Evolutionary conservation across 1,140 invertebrate species (phyloP).

Genomic region (Halotydeus destructor): DNA sequence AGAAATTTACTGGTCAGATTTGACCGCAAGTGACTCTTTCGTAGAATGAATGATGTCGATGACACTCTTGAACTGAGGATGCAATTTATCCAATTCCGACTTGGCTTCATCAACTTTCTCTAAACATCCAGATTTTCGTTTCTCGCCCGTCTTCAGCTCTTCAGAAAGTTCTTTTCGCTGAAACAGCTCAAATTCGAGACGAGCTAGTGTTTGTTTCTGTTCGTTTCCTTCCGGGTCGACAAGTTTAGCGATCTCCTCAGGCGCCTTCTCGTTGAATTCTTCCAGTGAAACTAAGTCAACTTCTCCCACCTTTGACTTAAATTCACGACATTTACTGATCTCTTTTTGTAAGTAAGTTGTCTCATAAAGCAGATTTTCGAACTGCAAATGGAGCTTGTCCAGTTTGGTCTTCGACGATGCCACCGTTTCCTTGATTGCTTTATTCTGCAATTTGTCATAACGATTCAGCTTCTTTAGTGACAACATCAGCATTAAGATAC

Average conservation of each 20-base stretch:
- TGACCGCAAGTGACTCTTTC: too few relatives aligned
- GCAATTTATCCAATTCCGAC: conserved; percentile 52
- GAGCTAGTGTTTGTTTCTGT: conserved; percentile 59
- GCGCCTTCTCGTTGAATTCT: conserved; percentile 64
- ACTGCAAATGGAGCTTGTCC: conserved; percentile 64
- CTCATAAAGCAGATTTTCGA: conserved; percentile 90
- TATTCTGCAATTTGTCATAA: conserved; percentile 62
- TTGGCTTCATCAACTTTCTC: conserved; percentile 55
- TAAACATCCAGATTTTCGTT: conserved; percentile 48
- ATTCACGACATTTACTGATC: conserved; percentile 76
- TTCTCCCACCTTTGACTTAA: conserved; percentile 79
- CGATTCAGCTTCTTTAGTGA: conserved; percentile 71
- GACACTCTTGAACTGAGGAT: conserved; percentile 49
- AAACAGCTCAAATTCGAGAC: conserved; percentile 75
- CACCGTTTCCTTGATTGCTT: conserved; percentile 49
- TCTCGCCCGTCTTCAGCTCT: conserved; percentile 48
- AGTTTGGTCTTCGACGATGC: conserved; percentile 56
- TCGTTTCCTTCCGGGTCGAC: conserved; percentile 28
- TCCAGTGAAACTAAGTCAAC: conserved; percentile 65
- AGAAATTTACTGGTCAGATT: too few relatives aligned
- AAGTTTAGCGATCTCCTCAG: conserved; percentile 40
- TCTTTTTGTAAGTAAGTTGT: conserved; percentile 77
- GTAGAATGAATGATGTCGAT: too few relatives aligned
- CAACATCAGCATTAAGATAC: conserved; percentile 37
- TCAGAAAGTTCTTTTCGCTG: conserved; percentile 60